Evolutionary conservation across 2,113 vertebrate genomes (phyloP).

Genomic region (Pan paniscus): DNA sequence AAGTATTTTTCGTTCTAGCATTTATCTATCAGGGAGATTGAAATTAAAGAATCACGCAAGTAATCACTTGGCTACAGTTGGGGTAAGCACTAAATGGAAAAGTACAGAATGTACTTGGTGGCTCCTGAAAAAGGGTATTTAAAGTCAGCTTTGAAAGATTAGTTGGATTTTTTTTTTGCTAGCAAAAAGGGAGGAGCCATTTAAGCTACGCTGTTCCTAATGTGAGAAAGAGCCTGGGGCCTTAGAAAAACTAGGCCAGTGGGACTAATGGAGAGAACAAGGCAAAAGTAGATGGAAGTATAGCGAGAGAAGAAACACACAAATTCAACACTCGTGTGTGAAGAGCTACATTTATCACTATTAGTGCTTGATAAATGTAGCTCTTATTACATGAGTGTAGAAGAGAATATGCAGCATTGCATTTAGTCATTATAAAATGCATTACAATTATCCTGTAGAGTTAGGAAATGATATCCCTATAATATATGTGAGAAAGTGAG

Average conservation of each 20-base stretch:
- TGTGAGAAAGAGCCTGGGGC: neutral
- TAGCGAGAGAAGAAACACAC: accelerated
- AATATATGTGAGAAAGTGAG: neutral
- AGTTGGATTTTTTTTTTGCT: neutral
- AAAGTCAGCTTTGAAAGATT: neutral
- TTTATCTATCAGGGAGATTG: neutral
- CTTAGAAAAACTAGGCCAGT: neutral
- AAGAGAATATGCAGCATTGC: neutral
- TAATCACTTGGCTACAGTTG: neutral
- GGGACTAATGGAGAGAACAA: neutral
- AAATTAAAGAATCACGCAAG: neutral
- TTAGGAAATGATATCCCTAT: neutral
- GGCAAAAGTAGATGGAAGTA: neutral
- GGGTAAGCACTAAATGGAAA: neutral
- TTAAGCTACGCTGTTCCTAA: neutral
- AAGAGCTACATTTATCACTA: neutral
- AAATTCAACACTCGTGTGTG: accelerated
- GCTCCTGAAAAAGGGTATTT: neutral
- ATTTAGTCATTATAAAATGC: neutral
- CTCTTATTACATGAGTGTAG: no score
- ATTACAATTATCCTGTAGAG: neutral
- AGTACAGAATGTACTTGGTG: neutral
- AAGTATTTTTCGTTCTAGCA: neutral
- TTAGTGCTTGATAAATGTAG: no score
- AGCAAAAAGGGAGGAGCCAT: neutral